These are phyloP conservation scores for Forbesichthys papilliferus DNA, from an alignment of 2,113 vertebrate genomes.

Conservation along the genomic window DNA sequence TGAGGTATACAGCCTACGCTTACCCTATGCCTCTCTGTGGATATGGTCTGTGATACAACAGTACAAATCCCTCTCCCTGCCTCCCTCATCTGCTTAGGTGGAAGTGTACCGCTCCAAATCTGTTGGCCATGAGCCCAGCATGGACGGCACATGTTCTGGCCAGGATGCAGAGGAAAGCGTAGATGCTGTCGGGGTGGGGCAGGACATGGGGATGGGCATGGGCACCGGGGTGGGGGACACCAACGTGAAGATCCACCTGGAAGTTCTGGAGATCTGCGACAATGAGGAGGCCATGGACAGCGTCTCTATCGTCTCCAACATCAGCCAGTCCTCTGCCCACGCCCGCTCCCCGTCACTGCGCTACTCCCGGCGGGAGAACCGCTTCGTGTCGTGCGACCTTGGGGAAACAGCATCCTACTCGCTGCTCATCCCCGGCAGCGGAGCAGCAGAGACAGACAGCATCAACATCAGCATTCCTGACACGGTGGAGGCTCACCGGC, in stretches of 20 bases:
- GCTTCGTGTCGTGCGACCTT: conserved; percentile 94
- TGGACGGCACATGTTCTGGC: conserved; percentile 69
- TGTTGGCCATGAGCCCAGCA: conserved; percentile 90
- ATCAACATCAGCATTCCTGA: conserved; percentile 97
- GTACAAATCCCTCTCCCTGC: not conserved
- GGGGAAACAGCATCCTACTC: conserved; percentile 95
- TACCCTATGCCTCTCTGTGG: no score
- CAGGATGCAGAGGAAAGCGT: conserved; percentile 53
- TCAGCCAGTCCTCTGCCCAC: conserved; percentile 94
- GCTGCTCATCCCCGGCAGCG: conserved; percentile 87
- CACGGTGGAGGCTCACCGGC: conserved; percentile 94
- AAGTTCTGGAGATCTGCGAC: conserved; percentile 96
- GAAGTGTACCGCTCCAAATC: conserved; percentile 97
- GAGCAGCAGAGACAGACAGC: conserved; percentile 80
- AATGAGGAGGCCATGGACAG: conserved; percentile 95
- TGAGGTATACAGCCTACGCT: no score
- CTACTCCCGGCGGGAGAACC: conserved; percentile 92
- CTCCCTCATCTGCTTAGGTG: conserved; percentile 56
- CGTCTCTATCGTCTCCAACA: conserved; percentile 95
- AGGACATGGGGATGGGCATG: conserved; percentile 43
- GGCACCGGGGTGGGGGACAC: conserved; percentile 81
- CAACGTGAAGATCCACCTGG: conserved; percentile 94
- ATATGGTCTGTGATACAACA: not conserved
- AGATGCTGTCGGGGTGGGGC: conserved; percentile 45
- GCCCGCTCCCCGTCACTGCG: conserved; percentile 92